Evolutionary conservation across 2,797 vertebrate genomes (phyloP).

Genomic region (Telmatherina bonti): DNA sequence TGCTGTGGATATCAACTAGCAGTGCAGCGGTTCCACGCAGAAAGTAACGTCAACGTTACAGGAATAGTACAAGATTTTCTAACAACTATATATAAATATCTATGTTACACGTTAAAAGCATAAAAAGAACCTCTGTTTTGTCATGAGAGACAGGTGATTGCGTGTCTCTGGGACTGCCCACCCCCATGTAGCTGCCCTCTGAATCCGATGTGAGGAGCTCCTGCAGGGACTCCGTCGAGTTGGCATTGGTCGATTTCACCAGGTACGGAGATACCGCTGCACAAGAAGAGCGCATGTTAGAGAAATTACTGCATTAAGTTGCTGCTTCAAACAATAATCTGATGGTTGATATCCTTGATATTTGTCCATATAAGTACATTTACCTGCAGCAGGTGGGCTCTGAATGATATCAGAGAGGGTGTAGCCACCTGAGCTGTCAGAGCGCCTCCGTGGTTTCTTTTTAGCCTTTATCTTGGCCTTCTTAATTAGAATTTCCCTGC

Average conservation of each 20-base stretch:
- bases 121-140: slow-evolving; percentile 81
- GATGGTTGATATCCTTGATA: neutral
- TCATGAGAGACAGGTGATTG: slow-evolving; percentile 91
- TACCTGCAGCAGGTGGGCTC: slow-evolving; percentile 90
- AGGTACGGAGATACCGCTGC: slow-evolving; percentile 76
- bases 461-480: slow-evolving; percentile 93
- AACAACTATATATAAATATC: neutral
- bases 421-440: slow-evolving; percentile 96
- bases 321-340: neutral
- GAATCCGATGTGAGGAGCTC: slow-evolving; percentile 96
- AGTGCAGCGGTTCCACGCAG: no score
- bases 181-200: slow-evolving; percentile 92
- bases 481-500: slow-evolving; percentile 90
- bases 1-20: neutral
- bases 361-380: neutral
- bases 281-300: neutral
- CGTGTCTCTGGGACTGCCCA: slow-evolving; percentile 91
- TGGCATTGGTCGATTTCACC: slow-evolving; percentile 86
- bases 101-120: neutral
- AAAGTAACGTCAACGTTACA: neutral
- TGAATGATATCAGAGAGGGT: slow-evolving; percentile 95
- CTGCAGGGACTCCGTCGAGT: slow-evolving; percentile 94
- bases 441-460: slow-evolving; percentile 92
- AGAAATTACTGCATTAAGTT: neutral
- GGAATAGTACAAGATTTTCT: neutral